phyloP scores from a whole-genome alignment of 1,140 invertebrate species.

The Drosophila melanica region DNA sequence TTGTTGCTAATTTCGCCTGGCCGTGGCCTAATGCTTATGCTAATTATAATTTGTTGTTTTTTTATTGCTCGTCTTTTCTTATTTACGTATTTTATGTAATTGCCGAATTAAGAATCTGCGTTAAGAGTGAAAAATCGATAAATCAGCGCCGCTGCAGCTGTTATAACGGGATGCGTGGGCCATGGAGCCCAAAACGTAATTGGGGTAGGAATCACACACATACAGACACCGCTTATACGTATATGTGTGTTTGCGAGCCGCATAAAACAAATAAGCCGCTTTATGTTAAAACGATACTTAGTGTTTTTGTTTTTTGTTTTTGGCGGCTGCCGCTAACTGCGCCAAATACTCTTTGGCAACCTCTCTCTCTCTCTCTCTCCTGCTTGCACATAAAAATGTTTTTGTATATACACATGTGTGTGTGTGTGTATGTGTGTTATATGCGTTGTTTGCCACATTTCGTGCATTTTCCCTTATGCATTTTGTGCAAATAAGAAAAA shows the following conservation, averaged over 20 bases:
- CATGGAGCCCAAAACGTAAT: constrained; percentile 64
- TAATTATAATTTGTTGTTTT: constrained; percentile 49
- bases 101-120: constrained; percentile 37
- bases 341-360: neutral
- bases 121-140: constrained; percentile 71
- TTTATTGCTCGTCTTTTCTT: constrained; percentile 24
- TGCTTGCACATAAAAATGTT: neutral
- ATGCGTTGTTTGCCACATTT: constrained; percentile 34
- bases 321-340: constrained; percentile 31
- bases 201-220: constrained; percentile 49
- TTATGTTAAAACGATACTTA: constrained; percentile 38
- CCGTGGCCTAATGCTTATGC: constrained; percentile 41
- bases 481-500: constrained; percentile 71
- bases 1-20: constrained; percentile 39
- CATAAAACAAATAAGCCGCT: constrained; percentile 58
- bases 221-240: constrained; percentile 5
- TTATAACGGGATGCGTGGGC: constrained; percentile 62
- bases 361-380: constrained; percentile 13
- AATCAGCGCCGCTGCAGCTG: constrained; percentile 79
- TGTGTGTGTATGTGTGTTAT: constrained; percentile 15
- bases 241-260: constrained; percentile 20
- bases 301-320: constrained; percentile 47
- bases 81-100: constrained; percentile 65
- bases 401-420: neutral
- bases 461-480: constrained; percentile 44